Base-by-base conservation (phyloP, 2,113 vertebrate genomes). In the Ascaphus truei region DNA sequence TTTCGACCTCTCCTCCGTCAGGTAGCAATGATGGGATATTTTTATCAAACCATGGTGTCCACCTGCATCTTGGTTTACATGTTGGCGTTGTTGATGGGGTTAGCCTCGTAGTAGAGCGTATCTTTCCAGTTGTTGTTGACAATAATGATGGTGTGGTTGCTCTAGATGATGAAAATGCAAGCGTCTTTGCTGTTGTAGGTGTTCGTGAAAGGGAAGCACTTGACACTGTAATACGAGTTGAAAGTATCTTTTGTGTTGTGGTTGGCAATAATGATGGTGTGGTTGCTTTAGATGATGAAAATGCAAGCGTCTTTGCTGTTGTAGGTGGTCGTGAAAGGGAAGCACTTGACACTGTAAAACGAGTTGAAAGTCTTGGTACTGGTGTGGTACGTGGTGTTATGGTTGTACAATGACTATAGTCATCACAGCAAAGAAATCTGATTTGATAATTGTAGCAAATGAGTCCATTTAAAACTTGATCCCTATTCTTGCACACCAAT, bases 381-480 rank as follows among this genome's bases (percentile, higher is more conserved):
- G 10, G 52, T 27, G 39, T 15, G 12, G 12, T 41, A 15, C 3
- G 4, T 15, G 37, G 12, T 33, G 43, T 1, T 16, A 8, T 47
- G 7, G 5, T 22, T 20, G 9, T 10, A 13, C 84, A 87, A 37
- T 43, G 50, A 23, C 3, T 20, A 2, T 12, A 5, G 18, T 76
- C 71, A 18, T 53, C 51, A 62, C 88, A 89, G 69, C 84, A 90
- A 15, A 77, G 63, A 25, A 84, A 57, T 1, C 75, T 79, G 22
- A 87, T 33, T 62, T 65, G 45, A 41, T 86, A 89, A 77, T 87
- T 84, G 16, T 78, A 78, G 39, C 85, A 91, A 51, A 85, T 72
- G 37, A 29, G 29, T 37, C 80, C 74, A 2, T 47, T 8, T 0
- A 80, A 80, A 0, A 3, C 3, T 58, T 90, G 86, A 8, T 88